Evolutionary conservation across 2,888 invertebrate genomes (phyloP).

Genomic region (Mesochorus sp.): DNA sequence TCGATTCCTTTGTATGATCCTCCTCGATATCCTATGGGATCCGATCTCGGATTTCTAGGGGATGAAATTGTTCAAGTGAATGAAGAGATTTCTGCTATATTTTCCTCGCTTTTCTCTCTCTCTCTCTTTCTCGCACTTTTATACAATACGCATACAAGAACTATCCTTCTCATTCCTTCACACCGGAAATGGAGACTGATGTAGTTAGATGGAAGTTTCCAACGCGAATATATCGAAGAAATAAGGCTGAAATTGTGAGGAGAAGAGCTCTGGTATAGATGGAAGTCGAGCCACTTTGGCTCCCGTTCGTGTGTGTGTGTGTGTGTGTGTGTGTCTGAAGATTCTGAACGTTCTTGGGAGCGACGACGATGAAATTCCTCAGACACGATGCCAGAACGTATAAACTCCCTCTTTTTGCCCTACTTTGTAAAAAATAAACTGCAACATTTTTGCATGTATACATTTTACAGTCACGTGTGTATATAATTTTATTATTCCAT

Average conservation of each 20-base stretch:
- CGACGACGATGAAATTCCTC: constrained; percentile 9
- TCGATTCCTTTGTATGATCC: not conserved
- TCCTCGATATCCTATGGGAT: not conserved
- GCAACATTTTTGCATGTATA: not conserved
- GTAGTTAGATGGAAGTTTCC: constrained; percentile 1
- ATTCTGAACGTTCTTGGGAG: not conserved
- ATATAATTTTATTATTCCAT: not conserved
- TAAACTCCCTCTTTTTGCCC: not conserved
- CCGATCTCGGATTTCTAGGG: not conserved
- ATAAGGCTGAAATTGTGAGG: not conserved
- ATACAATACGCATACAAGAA: not conserved
- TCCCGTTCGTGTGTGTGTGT: not conserved
- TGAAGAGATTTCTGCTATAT: constrained; percentile 24
- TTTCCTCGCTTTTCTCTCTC: not conserved
- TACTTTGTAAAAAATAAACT: not conserved
- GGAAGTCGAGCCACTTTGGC: constrained; percentile 11
- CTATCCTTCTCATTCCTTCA: not conserved
- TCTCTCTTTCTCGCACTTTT: not conserved
- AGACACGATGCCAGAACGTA: constrained; percentile 1
- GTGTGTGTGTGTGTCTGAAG: not conserved
- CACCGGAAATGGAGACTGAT: constrained; percentile 18
- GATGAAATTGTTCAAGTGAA: constrained; percentile 16
- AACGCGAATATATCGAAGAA: not conserved
- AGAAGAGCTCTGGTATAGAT: not conserved
- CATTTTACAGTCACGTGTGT: not conserved